A percentile compares a stretch with the other conserved stretches of the same genome.
phyloP scores from a whole-genome alignment of 92 coral and sea anemone genomes.

The Pocillopora meandrina region DNA sequence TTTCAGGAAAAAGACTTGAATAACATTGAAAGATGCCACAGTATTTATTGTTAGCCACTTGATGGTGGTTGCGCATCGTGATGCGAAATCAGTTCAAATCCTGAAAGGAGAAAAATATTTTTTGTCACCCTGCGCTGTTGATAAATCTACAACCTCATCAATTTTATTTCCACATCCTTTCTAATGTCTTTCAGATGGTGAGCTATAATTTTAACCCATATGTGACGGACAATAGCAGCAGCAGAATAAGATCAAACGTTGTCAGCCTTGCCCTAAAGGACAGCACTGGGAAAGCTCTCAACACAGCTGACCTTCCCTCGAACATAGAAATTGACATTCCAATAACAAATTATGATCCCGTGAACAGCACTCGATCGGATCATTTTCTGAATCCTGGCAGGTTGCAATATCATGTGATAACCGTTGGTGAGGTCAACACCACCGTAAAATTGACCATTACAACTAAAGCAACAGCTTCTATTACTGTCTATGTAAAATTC shows the following conservation, averaged over 20 bases:
- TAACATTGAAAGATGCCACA: too few relatives aligned
- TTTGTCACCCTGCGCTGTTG: too few relatives aligned
- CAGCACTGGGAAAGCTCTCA: constrained; percentile 12
- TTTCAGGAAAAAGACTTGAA: too few relatives aligned
- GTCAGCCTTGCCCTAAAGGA: constrained; percentile 34
- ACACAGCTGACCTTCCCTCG: not conserved
- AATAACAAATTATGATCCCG: not conserved
- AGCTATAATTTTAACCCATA: constrained; percentile 19
- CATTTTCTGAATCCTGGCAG: constrained; percentile 29
- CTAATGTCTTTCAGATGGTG: not conserved
- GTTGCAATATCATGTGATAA: constrained; percentile 33
- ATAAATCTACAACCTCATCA: too few relatives aligned
- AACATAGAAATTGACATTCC: constrained; percentile 32
- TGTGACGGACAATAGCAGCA: constrained; percentile 1
- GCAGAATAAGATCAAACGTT: constrained; percentile 18
- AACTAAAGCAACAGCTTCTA: not conserved
- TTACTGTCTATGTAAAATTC: constrained; percentile 8
- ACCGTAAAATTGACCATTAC: not conserved
- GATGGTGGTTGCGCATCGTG: too few relatives aligned
- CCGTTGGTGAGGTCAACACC: not conserved
- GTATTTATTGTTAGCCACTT: too few relatives aligned
- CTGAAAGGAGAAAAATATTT: too few relatives aligned
- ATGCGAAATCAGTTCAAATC: too few relatives aligned
- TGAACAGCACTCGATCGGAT: not conserved
- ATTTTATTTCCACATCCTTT: too few relatives aligned